Evolutionary conservation across 2,113 vertebrate genomes (phyloP), one percentile per base, ranked within the genome.

Genomic region (Lagenorhynchus albirostris): DNA sequence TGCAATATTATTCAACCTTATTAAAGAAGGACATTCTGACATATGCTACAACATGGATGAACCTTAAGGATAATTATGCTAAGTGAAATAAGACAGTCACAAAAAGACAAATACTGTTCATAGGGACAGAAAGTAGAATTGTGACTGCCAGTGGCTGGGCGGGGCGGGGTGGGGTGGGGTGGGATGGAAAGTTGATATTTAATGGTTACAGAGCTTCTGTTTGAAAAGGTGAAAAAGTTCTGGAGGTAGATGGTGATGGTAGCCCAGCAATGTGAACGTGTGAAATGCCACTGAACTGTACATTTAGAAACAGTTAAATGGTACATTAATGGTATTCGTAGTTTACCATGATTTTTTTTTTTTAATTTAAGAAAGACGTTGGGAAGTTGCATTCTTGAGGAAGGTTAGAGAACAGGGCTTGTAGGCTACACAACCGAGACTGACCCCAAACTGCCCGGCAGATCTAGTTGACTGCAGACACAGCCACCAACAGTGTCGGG

Each of bases 401-500:
- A 44, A 8, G 26, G 20, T 13, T 29, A 47, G 36, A 8, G 17
- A 58, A 68, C 6, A 3, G 62, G 7, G 14, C 29, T n/a, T 63
- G 9, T 67, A 9, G 41, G 80, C 38, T 18, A 38, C 18, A 18
- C 2, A 21, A 38, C 53, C 21, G 17, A 74, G 13, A 23, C 82
- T 14, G 41, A 67, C 55, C 15, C 31, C 74, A 81, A 68, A 65
- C n/a, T 38, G 18, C 41, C 76, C 38, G 13, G 3, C 55, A 53
- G 55, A 36, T 31, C 38, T 4, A 14, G 11, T 0, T 26, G 74
- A n/a, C 23, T 36, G 36, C 44, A n/a, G 82, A 44, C 21, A 44
- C 21, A 8, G 5, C 31, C 1, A 25, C 38, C 29, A 2, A 17
- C 6, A 0, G 0, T 17, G 23, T 23, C 1, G 0, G 63, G 50